Base-by-base conservation (phyloP, 2,797 vertebrate genomes). In the Amazonetta brasiliensis region DNA sequence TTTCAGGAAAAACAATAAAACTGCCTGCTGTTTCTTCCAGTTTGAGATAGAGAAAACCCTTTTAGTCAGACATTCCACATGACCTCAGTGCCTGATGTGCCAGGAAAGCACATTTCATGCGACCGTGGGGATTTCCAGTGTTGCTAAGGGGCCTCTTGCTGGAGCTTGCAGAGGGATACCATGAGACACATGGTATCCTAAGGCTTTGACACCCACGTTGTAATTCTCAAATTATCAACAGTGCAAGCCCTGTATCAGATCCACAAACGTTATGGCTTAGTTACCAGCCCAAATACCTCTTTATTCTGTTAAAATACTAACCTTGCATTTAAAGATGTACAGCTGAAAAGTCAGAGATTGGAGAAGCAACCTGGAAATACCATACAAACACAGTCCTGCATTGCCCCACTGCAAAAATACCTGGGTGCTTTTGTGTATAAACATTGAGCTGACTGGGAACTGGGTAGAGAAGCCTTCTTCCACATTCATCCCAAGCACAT, bases 71-170 rank as follows among this genome's bases (percentile, higher is more conserved):
- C 33, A 43, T 19, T 86, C 93, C 91, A 75, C 60, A 48, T 80
- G 88, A 96, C 55, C 94, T 97, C 90, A 91, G 50, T n/a, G 58
- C 48, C 56, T 59, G 84, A 14, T 7, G 21, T 41, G 87, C 93
- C 94, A 94, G 90, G 75, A 96, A 92, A 96, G 86, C 48, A 28
- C 60, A 52, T 87, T 95, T 76, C 77, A 67, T 43, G 44, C 6
- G 17, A 37, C 48, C 25, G 0, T 9, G 97, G 97, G 97, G 95
- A 94, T 96, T 97, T 96, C 96, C 97, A 94, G 16, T 22, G 44
- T 46, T 46, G 89, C 69, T 33, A 64, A 72, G 82, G 89, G 82
- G 83, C n/a, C 39, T 85, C 91, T 7, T 90, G 96, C 95, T 52
- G 90, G n/a, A 95, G 95, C 96, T 84, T 96, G 96, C 30, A 73